These are phyloP conservation scores for Drosophila rellima DNA, from an alignment of 2,888 invertebrate genomes.

Conservation along the genomic window DNA sequence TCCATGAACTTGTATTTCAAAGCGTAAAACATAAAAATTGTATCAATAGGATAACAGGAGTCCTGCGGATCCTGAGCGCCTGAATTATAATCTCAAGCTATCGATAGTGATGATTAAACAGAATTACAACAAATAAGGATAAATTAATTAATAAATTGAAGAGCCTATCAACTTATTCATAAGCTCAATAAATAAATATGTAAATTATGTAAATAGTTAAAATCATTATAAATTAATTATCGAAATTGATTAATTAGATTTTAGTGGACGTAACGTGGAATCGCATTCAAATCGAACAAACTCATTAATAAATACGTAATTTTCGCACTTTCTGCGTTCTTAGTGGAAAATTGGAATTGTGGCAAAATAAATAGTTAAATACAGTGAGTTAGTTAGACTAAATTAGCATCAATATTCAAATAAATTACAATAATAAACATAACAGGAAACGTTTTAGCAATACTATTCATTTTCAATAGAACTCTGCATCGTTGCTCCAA, in stretches of 20 bases:
- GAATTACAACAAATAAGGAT: constrained; percentile 45
- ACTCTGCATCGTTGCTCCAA: constrained; percentile 50
- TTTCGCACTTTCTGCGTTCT: constrained; percentile 35
- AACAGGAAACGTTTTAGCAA: constrained; percentile 71
- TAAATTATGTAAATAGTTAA: constrained; percentile 19
- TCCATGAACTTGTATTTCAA: constrained; percentile 59
- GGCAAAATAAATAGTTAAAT: constrained; percentile 71
- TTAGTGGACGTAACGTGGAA: constrained; percentile 78
- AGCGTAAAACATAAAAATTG: constrained; percentile 38
- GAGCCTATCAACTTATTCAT: constrained; percentile 24
- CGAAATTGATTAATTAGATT: constrained; percentile 25
- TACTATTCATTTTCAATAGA: constrained; percentile 71
- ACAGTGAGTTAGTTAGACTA: constrained; percentile 68
- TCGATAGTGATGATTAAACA: constrained; percentile 43
- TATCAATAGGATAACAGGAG: constrained; percentile 9
- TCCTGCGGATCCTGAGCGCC: constrained; percentile 14
- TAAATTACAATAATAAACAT: constrained; percentile 70
- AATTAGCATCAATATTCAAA: constrained; percentile 59
- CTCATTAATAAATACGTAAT: constrained; percentile 58
- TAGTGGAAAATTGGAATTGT: constrained; percentile 54
- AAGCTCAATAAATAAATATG: constrained; percentile 32
- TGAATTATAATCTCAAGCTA: constrained; percentile 4
- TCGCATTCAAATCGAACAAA: constrained; percentile 53
- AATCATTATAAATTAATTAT: constrained; percentile 22
- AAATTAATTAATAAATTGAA: constrained; percentile 18